Conservation (phyloP, 2,797 vertebrate species). For the Syncerus caffer region DNA sequence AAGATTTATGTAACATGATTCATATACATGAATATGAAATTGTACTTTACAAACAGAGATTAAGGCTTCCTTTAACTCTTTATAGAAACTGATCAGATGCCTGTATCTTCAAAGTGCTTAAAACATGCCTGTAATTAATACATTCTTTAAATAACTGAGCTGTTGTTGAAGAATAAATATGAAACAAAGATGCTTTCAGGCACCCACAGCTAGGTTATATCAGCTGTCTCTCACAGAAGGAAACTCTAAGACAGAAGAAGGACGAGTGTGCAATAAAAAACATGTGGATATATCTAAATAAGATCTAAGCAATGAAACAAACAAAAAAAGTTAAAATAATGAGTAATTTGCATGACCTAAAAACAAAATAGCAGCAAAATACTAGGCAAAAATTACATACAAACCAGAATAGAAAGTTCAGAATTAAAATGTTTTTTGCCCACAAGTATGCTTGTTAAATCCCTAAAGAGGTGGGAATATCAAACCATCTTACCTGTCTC, state of each 20-base stretch:
- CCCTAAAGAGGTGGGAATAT: neutral
- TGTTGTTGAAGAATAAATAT: neutral
- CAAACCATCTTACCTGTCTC: neutral
- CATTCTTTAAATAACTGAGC: constrained; percentile 16
- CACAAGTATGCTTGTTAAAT: neutral
- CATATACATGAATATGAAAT: constrained; percentile 14
- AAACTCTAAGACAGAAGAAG: neutral
- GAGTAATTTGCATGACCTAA: neutral
- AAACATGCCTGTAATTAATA: neutral
- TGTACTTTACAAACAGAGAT: neutral
- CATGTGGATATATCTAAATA: neutral
- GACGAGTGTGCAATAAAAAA: neutral
- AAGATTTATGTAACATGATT: constrained; percentile 14
- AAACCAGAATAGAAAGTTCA: neutral
- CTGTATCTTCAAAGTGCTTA: constrained; percentile 33
- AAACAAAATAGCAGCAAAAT: neutral
- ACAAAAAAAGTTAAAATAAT: neutral
- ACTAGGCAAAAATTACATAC: neutral
- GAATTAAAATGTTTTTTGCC: neutral
- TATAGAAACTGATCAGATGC: neutral
- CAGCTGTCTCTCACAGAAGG: neutral
- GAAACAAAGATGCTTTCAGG: constrained; percentile 14
- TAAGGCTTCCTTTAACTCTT: constrained; percentile 7
- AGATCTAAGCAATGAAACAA: neutral
- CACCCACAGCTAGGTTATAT: neutral